These are phyloP conservation scores for Rhabdomys dilectus DNA, from an alignment of 2,113 vertebrate genomes.

Conservation along the genomic window DNA sequence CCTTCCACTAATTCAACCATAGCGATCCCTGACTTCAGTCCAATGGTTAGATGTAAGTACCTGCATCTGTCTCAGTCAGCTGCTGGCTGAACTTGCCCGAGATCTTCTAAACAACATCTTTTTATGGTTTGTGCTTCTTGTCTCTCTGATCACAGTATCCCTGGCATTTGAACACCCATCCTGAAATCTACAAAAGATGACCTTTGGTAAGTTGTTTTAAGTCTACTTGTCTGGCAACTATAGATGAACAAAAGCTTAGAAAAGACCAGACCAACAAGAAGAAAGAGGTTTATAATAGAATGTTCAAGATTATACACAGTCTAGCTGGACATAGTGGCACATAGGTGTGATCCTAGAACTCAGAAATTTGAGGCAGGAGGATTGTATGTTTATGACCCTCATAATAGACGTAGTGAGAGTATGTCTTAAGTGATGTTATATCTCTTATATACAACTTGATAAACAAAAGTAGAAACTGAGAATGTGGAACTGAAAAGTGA, in stretches of 20 bases:
- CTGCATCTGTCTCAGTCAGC: too few relatives aligned
- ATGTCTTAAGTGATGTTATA: neutral
- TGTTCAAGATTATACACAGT: neutral
- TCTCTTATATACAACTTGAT: neutral
- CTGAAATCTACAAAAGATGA: neutral
- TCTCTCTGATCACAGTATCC: neutral
- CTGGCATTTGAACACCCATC: neutral
- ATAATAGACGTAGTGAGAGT: neutral
- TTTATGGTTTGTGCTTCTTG: neutral
- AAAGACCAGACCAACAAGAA: neutral
- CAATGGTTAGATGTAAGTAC: too few relatives aligned
- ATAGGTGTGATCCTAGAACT: neutral
- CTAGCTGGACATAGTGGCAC: neutral
- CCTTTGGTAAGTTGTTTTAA: neutral
- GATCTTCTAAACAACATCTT: neutral
- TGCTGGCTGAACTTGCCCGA: neutral
- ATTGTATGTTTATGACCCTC: neutral
- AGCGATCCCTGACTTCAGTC: too few relatives aligned
- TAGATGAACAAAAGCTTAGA: neutral
- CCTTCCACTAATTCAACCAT: too few relatives aligned
- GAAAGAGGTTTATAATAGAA: neutral
- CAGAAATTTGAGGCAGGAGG: neutral
- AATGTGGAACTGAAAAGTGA: neutral
- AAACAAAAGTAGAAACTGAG: neutral
- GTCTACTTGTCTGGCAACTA: neutral